These are phyloP conservation scores for Heteromurus nitidus DNA, from an alignment of 2,888 invertebrate species.

Conservation along the genomic window DNA sequence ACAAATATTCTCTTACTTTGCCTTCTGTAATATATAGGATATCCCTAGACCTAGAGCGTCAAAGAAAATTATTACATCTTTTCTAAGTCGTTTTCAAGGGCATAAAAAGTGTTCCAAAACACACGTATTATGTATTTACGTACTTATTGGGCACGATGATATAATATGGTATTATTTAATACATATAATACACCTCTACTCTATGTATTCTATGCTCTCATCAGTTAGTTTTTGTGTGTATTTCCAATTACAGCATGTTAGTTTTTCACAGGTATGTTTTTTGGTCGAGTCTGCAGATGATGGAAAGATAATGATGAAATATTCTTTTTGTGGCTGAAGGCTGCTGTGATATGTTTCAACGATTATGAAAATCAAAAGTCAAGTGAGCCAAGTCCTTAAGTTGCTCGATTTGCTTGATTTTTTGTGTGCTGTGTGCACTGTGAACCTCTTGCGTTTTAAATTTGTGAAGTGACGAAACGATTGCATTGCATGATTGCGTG, in stretches of 20 bases:
- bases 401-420: too few species aligned
- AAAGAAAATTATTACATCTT: constrained; percentile 54
- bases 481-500: too few species aligned
- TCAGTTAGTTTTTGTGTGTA: too few species aligned
- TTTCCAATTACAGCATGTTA: neutral
- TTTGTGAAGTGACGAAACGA: neutral
- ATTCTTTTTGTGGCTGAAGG: neutral
- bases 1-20: too few species aligned
- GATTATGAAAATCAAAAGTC: constrained; percentile 1
- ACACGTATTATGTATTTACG: too few species aligned
- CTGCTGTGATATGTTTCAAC: neutral
- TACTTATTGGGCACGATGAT: constrained; percentile 32
- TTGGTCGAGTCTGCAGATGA: neutral
- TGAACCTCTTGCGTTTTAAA: too few species aligned
- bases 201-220: too few species aligned
- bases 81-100: constrained; percentile 54
- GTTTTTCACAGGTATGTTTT: neutral
- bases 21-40: constrained; percentile 47
- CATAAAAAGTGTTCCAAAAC: constrained; percentile 43
- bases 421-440: too few species aligned
- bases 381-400: too few species aligned
- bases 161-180: too few species aligned
- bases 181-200: too few species aligned
- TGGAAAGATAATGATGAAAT: neutral
- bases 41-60: constrained; percentile 54